Evolutionary conservation across 92 coral and sea anemone genomes (phyloP).

Genomic region (Virgularia gustaviana): DNA sequence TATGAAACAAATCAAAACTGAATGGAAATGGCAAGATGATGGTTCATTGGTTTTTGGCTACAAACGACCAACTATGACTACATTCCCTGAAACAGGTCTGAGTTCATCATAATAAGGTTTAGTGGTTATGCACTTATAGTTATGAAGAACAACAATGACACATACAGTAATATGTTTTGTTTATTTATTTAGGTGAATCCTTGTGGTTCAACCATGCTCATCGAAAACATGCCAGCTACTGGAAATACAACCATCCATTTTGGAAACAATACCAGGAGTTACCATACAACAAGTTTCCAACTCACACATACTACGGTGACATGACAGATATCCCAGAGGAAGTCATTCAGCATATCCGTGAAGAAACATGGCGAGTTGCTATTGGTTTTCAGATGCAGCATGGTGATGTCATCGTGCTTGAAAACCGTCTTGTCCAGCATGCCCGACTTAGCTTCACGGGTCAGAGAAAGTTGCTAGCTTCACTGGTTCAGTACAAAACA

Average conservation of each 20-base stretch:
- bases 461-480: slow-evolving; percentile 38
- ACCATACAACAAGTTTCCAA: slow-evolving; percentile 48
- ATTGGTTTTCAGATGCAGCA: slow-evolving; percentile 47
- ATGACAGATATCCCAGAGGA: slow-evolving; percentile 50
- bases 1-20: no score
- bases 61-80: slow-evolving; percentile 37
- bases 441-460: slow-evolving; percentile 47
- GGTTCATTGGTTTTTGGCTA: slow-evolving; percentile 49
- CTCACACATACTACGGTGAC: slow-evolving; percentile 57
- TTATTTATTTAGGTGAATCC: slow-evolving; percentile 30
- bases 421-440: slow-evolving; percentile 47
- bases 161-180: not conserved
- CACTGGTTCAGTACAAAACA: slow-evolving; percentile 32
- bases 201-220: slow-evolving; percentile 56
- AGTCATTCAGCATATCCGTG: slow-evolving; percentile 46
- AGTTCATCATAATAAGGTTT: not conserved
- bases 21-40: slow-evolving; percentile 44
- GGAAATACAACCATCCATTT: slow-evolving; percentile 42
- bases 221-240: slow-evolving; percentile 52
- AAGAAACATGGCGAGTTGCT: slow-evolving; percentile 44
- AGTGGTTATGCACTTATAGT: not conserved
- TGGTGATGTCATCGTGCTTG: slow-evolving; percentile 45
- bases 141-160: no score
- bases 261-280: slow-evolving; percentile 47
- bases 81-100: slow-evolving; percentile 48